Evolutionary conservation across 92 coral and sea anemone genomes (phyloP).

Genomic region (Parazoanthus swiftii): DNA sequence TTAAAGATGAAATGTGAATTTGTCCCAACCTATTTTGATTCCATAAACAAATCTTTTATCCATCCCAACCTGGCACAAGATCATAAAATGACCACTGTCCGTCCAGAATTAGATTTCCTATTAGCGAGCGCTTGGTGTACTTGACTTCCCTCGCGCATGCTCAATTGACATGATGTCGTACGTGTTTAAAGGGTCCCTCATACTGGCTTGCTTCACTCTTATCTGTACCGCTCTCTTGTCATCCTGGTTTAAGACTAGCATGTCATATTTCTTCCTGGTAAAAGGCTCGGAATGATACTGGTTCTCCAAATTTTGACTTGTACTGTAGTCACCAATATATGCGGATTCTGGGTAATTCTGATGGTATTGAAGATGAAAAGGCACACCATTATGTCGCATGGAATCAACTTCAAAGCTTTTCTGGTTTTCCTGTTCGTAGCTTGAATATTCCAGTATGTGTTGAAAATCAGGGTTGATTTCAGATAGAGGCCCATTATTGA

Average conservation of each 20-base stretch:
- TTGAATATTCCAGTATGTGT: background rate
- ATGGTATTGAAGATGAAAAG: background rate
- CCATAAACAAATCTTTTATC: too few relatives aligned
- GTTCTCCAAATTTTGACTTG: background rate
- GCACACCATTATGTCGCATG: background rate
- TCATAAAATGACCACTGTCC: too few relatives aligned
- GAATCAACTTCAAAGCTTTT: background rate
- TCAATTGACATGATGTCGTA: slow-evolving; percentile 35
- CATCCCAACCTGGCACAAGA: too few relatives aligned
- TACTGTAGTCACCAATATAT: background rate
- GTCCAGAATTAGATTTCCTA: background rate
- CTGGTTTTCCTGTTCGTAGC: background rate
- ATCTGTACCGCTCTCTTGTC: slow-evolving; percentile 35
- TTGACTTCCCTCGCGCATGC: background rate
- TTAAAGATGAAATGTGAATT: too few relatives aligned
- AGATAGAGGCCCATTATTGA: background rate
- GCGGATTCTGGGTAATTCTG: background rate
- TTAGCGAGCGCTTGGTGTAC: slow-evolving; percentile 20
- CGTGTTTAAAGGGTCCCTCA: slow-evolving; percentile 5
- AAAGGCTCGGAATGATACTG: background rate
- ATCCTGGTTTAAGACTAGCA: slow-evolving; percentile 37
- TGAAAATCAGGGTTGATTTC: background rate
- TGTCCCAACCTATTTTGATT: too few relatives aligned
- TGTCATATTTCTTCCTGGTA: slow-evolving; percentile 17
- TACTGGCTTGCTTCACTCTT: slow-evolving; percentile 19